A percentile compares a stretch with the other conserved stretches of the same genome.
These are phyloP conservation scores for Neogobius melanostomus DNA, from an alignment of 2,113 vertebrate species.

Conservation along the genomic window DNA sequence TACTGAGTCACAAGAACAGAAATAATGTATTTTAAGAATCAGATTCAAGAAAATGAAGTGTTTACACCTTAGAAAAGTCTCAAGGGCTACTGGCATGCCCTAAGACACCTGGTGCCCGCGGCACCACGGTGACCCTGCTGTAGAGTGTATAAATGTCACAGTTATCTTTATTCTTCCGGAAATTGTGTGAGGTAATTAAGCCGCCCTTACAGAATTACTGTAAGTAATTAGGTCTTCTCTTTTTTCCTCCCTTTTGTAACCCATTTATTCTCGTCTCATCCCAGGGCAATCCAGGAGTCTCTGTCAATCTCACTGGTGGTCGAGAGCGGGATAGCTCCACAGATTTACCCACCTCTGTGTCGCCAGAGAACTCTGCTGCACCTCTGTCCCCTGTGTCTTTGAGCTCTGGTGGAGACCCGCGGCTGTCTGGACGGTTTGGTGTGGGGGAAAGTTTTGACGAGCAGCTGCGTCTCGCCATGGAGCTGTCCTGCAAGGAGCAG, in stretches of 20 bases:
- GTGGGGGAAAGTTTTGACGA: conserved; percentile 82
- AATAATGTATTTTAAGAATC: too few species aligned
- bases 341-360: conserved; percentile 45
- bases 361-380: conserved; percentile 60
- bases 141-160: not conserved
- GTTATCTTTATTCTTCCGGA: not conserved
- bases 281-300: conserved; percentile 91
- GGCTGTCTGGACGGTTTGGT: conserved; percentile 55
- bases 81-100: too few species aligned
- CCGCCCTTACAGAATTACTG: conserved; percentile 19
- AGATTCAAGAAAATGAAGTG: too few species aligned
- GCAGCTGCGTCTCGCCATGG: conserved; percentile 90
- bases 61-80: too few species aligned
- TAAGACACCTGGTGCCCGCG: too few species aligned
- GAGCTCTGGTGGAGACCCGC: conserved; percentile 59
- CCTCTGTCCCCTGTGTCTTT: conserved; percentile 61
- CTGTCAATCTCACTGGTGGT: conserved; percentile 78
- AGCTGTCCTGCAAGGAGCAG: conserved; percentile 87
- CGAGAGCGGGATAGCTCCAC: conserved; percentile 61
- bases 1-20: too few species aligned
- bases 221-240: conserved; percentile 50
- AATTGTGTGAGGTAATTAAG: conserved; percentile 36
- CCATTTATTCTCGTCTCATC: not conserved
- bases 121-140: too few species aligned
- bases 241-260: not conserved